Evolutionary conservation across 2,888 invertebrate species (phyloP).

Genomic region (Scaptomyza caliginosa): DNA sequence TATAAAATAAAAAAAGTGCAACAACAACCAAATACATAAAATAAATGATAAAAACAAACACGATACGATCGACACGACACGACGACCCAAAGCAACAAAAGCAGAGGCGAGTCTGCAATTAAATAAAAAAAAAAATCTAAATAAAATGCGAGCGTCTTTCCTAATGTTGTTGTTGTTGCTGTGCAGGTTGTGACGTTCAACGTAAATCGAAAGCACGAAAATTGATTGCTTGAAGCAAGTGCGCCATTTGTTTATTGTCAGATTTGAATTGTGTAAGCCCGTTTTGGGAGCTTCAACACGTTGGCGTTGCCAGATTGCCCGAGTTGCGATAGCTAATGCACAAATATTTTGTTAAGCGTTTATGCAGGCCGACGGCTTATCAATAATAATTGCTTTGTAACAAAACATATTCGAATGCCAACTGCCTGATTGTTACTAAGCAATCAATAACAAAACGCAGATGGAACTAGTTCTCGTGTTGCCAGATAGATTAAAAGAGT

Average conservation of each 20-base stretch:
- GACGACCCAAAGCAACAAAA: conserved; percentile 52
- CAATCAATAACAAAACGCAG: background rate
- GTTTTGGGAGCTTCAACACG: conserved; percentile 22
- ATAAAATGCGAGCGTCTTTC: conserved; percentile 22
- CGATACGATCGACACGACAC: conserved; percentile 62
- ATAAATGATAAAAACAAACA: conserved; percentile 69
- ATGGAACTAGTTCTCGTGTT: background rate
- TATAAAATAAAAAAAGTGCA: conserved; percentile 74
- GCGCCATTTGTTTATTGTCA: conserved; percentile 38
- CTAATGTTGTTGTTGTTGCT: conserved; percentile 15
- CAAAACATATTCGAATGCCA: background rate
- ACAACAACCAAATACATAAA: conserved; percentile 61
- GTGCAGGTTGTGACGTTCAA: conserved; percentile 24
- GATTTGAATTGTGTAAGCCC: conserved; percentile 35
- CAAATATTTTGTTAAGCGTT: conserved; percentile 11
- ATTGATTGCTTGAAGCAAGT: conserved; percentile 37
- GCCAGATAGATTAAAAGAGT: conserved; percentile 8
- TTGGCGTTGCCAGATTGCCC: conserved; percentile 42
- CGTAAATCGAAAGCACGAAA: conserved; percentile 1
- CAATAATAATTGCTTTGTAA: conserved; percentile 17
- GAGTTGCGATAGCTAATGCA: conserved; percentile 18
- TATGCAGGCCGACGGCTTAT: conserved; percentile 18
- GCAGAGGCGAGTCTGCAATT: conserved; percentile 27
- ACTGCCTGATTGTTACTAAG: background rate
- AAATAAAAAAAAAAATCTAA: conserved; percentile 49